A percentile compares a stretch with the other conserved stretches of the same genome.
phyloP scores from a whole-genome alignment of 1,140 invertebrate species.

The Sitobion miscanthi region DNA sequence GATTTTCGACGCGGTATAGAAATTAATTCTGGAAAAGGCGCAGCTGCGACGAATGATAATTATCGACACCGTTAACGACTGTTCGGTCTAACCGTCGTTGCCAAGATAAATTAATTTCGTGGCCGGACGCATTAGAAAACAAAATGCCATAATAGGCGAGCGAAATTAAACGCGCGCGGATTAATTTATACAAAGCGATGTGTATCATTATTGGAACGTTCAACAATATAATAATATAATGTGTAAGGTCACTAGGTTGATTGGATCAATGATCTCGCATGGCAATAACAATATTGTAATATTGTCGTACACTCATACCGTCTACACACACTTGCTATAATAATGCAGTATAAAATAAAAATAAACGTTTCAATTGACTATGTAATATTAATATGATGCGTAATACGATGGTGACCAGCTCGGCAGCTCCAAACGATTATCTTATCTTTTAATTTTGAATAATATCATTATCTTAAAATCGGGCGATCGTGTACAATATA shows the following conservation, averaged over 20 bases:
- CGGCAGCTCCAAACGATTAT: background rate
- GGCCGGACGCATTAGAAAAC: conserved; percentile 14
- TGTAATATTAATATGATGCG: background rate
- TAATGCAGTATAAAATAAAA: background rate
- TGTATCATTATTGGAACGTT: background rate
- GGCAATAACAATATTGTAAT: conserved; percentile 23
- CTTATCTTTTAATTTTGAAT: background rate
- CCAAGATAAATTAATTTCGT: conserved; percentile 15
- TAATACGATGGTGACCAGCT: background rate
- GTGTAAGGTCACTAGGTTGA: conserved; percentile 16
- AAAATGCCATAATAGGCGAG: background rate
- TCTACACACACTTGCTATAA: background rate
- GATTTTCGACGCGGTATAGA: background rate
- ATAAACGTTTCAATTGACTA: background rate
- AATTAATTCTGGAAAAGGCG: background rate
- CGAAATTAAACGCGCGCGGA: background rate
- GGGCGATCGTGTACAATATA: background rate
- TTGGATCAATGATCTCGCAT: conserved; percentile 27
- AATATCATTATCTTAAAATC: background rate
- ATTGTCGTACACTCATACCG: background rate
- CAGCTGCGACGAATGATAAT: background rate
- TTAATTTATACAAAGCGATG: conserved; percentile 9
- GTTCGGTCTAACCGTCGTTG: background rate
- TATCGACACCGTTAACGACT: background rate
- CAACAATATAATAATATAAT: conserved; percentile 2